Percentiles rank a stretch among this genome's conserved stretches.
Conservation (phyloP, 2,797 vertebrate genomes). For the Onychomys leucogaster region DNA sequence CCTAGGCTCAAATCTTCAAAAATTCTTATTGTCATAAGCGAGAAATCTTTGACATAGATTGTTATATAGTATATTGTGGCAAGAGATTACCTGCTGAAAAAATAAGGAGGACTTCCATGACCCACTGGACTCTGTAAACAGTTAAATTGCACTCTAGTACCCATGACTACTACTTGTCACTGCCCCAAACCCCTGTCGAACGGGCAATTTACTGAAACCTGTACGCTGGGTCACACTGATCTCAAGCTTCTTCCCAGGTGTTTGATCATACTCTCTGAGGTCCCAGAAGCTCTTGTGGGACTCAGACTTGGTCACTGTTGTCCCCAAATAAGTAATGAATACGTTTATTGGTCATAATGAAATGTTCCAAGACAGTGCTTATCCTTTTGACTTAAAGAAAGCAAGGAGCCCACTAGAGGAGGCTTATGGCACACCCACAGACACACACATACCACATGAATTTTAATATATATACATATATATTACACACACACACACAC, state of each 20-base stretch:
- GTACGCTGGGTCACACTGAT: neutral
- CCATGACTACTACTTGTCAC: neutral
- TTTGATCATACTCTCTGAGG: accelerated
- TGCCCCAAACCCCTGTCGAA: neutral
- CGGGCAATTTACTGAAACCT: neutral
- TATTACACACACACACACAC: no score
- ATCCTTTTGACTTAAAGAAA: neutral
- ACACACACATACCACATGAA: neutral
- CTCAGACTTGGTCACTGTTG: neutral
- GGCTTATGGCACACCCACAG: neutral
- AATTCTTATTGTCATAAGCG: neutral
- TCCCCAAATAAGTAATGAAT: neutral
- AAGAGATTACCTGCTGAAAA: neutral
- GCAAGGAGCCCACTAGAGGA: neutral
- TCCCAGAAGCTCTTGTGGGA: neutral
- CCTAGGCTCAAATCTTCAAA: neutral
- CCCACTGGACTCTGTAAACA: neutral
- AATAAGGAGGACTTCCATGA: neutral
- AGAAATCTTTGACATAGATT: neutral
- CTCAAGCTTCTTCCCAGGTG: neutral
- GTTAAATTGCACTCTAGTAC: neutral
- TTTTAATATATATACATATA: neutral
- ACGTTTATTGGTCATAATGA: neutral
- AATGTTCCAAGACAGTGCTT: neutral
- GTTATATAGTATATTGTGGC: neutral